Evolutionary conservation across 2,113 vertebrate species (phyloP), one percentile per base, ranked within the genome.

Genomic region (Colinus virginianus): DNA sequence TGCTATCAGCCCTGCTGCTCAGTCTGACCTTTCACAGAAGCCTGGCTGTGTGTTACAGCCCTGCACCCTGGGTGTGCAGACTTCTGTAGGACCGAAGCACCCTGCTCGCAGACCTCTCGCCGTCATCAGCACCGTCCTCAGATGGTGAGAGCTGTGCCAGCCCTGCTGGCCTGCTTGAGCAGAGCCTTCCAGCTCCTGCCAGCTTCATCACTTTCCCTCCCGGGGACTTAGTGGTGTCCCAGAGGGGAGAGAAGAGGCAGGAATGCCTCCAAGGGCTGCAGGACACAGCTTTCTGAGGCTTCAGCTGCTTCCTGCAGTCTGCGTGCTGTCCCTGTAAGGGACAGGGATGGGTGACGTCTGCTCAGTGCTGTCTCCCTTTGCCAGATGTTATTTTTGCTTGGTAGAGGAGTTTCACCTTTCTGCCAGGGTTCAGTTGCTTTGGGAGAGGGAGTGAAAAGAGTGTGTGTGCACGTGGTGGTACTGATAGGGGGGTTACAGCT

Each of bases 141-240:
- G 51, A 76, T 82, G 87, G 84, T 84, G 68, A 46, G 3, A 38
- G 75, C 78, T 3, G 22, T 83, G 88, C 88, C 93, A 93, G 88
- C 90, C 76, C 26, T 70, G 71, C 90, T 90, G 90, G 80, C 34
- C 66, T 82, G 66, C 53, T 86, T 46, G 77, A 84, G 77, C 90
- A 93, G 84, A 78, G 45, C 49, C 83, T 86, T 86, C 64, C 88
- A 86, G 72, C 53, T 90, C 43, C 71, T 87, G 87, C 69, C 15
- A 79, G 56, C 81, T 78, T 84, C 74, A 66, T 93, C 51, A 18
- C 72, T 91, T 91, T 56, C 51, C 51, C 40, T 87, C 72, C 66
- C 38, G 69, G 84, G 42, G 40, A 90, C 58, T 86, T 36, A 38
- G 67, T 32, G 71, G 49, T 34, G 61, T 67, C 46, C 55, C 61